phyloP scores from a whole-genome alignment of 2,113 vertebrate genomes.

The Labeo catla region DNA sequence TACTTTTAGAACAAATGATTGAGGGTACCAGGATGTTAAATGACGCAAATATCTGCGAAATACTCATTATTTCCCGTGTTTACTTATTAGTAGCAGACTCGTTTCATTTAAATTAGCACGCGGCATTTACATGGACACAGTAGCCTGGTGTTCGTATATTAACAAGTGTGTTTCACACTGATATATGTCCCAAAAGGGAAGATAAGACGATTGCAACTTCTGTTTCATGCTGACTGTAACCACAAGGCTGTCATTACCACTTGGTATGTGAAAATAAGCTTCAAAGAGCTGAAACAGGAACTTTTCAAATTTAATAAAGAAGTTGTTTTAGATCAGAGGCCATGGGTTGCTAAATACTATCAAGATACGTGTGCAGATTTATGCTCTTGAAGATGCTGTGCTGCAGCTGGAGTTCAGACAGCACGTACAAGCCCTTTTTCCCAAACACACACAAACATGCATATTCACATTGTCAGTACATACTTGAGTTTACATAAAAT shows the following conservation, averaged over 20 bases:
- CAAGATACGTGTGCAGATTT: not conserved
- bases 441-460: constrained; percentile 14
- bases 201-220: not conserved
- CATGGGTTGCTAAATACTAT: not conserved
- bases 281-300: not conserved
- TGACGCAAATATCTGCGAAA: not conserved
- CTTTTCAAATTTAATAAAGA: not conserved
- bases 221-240: not conserved
- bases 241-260: not conserved
- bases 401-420: not conserved
- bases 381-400: not conserved
- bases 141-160: not conserved
- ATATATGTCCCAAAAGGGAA: not conserved
- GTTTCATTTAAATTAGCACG: not conserved
- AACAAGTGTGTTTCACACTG: not conserved
- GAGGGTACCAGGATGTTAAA: not conserved
- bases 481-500: not conserved
- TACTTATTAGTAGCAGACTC: not conserved
- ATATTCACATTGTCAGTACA: not conserved
- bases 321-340: not conserved
- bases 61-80: not conserved
- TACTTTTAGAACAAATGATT: not conserved
- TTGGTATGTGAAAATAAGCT: not conserved
- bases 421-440: not conserved
- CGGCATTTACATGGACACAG: not conserved